phyloP scores from a whole-genome alignment of 2,113 vertebrate genomes.

The Cervus canadensis region DNA sequence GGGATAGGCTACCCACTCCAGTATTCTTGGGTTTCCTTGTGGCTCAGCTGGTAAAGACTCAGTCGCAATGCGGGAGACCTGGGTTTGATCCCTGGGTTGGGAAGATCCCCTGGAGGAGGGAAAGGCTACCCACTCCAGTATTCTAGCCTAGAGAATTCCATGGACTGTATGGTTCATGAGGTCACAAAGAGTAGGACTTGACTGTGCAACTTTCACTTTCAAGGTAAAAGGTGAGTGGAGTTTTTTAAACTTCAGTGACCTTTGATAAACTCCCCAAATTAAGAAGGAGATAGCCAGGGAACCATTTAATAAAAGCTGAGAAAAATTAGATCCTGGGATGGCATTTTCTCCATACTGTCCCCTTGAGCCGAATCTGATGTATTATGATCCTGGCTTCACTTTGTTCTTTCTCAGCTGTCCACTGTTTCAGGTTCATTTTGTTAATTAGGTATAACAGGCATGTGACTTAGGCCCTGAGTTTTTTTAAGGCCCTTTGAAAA shows the following conservation, averaged over 20 bases:
- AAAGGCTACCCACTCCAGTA: background rate
- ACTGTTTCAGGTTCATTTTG: background rate
- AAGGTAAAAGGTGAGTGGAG: background rate
- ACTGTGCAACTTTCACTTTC: background rate
- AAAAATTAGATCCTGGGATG: background rate
- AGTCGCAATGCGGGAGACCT: fast-evolving
- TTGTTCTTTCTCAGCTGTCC: background rate
- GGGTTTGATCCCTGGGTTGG: background rate
- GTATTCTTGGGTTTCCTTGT: background rate
- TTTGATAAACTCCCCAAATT: conserved; percentile 1
- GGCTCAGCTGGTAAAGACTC: background rate
- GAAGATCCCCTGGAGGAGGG: background rate
- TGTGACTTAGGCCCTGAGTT: background rate
- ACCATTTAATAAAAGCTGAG: background rate
- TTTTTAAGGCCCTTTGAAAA: conserved; percentile 8
- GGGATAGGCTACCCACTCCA: background rate
- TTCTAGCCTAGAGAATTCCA: background rate
- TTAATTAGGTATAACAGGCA: background rate
- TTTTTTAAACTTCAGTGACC: background rate
- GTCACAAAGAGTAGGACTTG: background rate
- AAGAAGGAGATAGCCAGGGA: background rate
- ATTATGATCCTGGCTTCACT: background rate
- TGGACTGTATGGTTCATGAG: background rate
- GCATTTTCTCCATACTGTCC: background rate
- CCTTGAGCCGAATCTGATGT: background rate